Conservation (phyloP, 2,113 vertebrate species). For the Cyprinus carpio region DNA sequence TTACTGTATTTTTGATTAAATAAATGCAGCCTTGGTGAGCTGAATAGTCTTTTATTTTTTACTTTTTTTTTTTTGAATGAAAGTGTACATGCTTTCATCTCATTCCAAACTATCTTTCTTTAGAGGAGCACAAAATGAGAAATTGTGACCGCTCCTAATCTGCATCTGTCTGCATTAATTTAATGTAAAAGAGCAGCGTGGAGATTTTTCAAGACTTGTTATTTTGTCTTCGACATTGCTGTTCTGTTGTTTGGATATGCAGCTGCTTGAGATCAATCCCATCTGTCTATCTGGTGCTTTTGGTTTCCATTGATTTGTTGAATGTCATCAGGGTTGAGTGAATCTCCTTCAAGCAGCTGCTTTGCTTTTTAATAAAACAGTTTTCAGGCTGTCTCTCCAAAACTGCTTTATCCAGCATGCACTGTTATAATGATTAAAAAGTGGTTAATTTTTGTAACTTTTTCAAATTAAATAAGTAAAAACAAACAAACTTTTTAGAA, state of each 20-base stretch:
- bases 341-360: not conserved
- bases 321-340: constrained; percentile 47
- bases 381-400: not conserved
- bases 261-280: not conserved
- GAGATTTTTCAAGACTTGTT: not conserved
- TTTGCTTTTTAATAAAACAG: not conserved
- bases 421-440: not conserved
- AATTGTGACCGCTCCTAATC: not conserved
- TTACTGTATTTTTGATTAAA: too few species aligned
- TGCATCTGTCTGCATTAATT: too few species aligned
- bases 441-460: too few species aligned
- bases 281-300: not conserved
- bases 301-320: constrained; percentile 38
- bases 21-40: too few species aligned
- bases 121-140: not conserved
- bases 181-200: not conserved
- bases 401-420: not conserved
- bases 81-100: not conserved
- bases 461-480: not conserved
- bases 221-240: not conserved
- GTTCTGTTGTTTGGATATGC: not conserved
- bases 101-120: not conserved
- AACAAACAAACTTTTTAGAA: not conserved
- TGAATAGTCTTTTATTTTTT: too few species aligned
- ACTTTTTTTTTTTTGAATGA: too few species aligned